phyloP scores from a whole-genome alignment of 2,888 invertebrate genomes.

The Tuta absoluta region DNA sequence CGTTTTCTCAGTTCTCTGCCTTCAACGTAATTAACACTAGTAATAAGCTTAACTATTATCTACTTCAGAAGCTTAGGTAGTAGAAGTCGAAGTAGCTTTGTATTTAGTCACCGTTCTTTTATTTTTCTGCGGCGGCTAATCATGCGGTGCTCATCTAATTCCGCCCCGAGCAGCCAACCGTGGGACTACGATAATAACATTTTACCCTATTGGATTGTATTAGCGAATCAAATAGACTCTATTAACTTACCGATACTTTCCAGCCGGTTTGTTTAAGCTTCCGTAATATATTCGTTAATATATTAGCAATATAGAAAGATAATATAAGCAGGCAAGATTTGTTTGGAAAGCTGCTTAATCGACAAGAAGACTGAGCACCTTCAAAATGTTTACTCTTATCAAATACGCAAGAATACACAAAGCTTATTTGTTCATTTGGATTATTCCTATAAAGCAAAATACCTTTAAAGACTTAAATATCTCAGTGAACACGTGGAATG shows the following conservation, averaged over 20 bases:
- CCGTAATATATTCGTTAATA: background rate
- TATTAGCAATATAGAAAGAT: no score
- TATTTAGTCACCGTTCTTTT: constrained; percentile 4
- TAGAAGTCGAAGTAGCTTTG: constrained; percentile 10
- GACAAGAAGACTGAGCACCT: background rate
- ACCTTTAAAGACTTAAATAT: constrained; percentile 8
- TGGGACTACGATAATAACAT: constrained; percentile 24
- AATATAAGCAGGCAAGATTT: no score
- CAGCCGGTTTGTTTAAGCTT: background rate
- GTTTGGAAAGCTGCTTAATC: background rate
- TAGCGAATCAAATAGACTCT: constrained; percentile 11
- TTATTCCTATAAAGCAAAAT: background rate
- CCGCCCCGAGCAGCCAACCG: constrained; percentile 7
- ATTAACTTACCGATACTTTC: constrained; percentile 6
- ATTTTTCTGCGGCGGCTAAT: constrained; percentile 21
- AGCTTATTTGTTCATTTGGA: background rate
- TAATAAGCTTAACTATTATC: no score
- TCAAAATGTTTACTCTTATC: constrained; percentile 4
- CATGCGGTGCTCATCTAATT: constrained; percentile 28
- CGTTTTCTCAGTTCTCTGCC: no score
- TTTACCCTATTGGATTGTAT: constrained; percentile 23
- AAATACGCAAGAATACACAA: background rate
- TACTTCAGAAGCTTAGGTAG: no score
- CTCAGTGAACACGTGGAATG: constrained; percentile 1
- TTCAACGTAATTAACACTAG: no score